Percentiles rank a stretch among this genome's conserved stretches.
Conservation (phyloP, 1,140 invertebrate species). For the Melitaea cinxia region DNA sequence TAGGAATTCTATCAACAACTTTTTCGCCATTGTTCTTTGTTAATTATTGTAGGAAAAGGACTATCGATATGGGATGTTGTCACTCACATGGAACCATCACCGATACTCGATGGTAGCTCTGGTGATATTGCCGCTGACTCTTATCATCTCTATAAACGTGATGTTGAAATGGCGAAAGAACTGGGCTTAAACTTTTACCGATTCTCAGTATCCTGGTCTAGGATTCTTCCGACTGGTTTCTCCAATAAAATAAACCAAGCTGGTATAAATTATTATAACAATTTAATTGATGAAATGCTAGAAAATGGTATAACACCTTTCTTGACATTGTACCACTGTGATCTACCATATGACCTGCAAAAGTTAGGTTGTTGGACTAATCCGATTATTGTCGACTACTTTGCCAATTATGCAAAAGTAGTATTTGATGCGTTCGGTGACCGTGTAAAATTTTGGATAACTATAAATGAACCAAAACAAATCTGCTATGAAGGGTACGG, state of each 20-base stretch:
- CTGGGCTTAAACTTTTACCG: conserved; percentile 82
- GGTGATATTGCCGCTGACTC: conserved; percentile 70
- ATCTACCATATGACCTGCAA: conserved; percentile 83
- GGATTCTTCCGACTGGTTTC: conserved; percentile 84
- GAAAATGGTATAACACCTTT: conserved; percentile 81
- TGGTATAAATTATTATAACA: conserved; percentile 85
- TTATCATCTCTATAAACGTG: conserved; percentile 68
- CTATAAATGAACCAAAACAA: conserved; percentile 86
- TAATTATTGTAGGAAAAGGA: conserved; percentile 80
- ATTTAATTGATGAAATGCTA: conserved; percentile 83
- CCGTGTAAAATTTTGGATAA: conserved; percentile 85
- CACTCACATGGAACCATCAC: conserved; percentile 71
- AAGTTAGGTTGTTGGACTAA: conserved; percentile 85
- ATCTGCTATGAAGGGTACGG: conserved; percentile 83
- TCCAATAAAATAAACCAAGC: conserved; percentile 79
- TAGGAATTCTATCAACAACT: too few relatives aligned
- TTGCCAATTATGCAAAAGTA: conserved; percentile 83
- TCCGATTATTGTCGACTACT: conserved; percentile 83
- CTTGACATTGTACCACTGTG: conserved; percentile 86
- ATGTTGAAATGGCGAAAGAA: conserved; percentile 78
- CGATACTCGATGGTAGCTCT: conserved; percentile 78
- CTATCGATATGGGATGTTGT: conserved; percentile 44
- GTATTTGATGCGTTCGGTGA: conserved; percentile 83
- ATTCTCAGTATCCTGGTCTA: conserved; percentile 85
- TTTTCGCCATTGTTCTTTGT: too few relatives aligned